These are phyloP conservation scores for Lasiurus borealis DNA, from an alignment of 2,113 vertebrate genomes.

Conservation along the genomic window DNA sequence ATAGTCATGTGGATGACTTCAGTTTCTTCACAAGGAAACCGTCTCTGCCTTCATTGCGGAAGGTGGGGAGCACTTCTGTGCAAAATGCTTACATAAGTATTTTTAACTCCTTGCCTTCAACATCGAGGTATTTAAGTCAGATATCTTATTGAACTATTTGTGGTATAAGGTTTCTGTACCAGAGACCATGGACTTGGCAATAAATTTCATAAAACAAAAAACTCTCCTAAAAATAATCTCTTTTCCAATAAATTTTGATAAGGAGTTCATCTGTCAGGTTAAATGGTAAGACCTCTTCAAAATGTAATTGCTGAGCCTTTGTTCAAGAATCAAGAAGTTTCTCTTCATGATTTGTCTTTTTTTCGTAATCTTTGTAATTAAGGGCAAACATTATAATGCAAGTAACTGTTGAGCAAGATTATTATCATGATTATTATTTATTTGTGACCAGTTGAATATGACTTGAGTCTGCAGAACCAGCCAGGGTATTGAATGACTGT, in stretches of 20 bases:
- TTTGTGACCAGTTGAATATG: not conserved
- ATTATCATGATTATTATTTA: not conserved
- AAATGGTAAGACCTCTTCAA: slow-evolving; percentile 47
- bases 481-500: not conserved
- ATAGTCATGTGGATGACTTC: not conserved
- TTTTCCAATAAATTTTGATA: slow-evolving; percentile 51
- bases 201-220: slow-evolving; percentile 35
- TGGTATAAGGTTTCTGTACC: not conserved
- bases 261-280: not conserved
- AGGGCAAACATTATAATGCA: not conserved
- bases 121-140: not conserved
- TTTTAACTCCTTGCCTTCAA: not conserved
- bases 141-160: slow-evolving; percentile 25
- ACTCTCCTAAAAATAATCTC: not conserved
- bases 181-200: not conserved
- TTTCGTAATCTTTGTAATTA: slow-evolving; percentile 36
- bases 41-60: not conserved
- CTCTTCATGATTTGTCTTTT: not conserved
- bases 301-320: not conserved
- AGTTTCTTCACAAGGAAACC: not conserved
- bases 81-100: not conserved
- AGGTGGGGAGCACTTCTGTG: too few species aligned
- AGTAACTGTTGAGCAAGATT: not conserved
- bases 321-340: not conserved
- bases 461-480: not conserved